phyloP scores from a whole-genome alignment of 2,797 vertebrate species.

The Rhynchonycteris naso region DNA sequence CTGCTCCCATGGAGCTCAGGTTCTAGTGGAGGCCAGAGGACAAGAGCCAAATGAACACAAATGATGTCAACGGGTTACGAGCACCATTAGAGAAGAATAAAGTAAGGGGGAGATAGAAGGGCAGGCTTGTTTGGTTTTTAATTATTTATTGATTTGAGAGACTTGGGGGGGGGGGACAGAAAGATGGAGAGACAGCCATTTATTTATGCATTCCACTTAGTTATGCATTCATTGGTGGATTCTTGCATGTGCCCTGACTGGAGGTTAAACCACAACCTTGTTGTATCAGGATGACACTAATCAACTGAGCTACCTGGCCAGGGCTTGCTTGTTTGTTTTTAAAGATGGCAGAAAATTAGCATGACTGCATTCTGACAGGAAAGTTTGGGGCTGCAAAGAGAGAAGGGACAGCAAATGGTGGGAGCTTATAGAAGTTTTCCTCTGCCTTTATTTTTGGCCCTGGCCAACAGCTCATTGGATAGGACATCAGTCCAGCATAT shows the following conservation, averaged over 20 bases:
- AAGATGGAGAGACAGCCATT: neutral
- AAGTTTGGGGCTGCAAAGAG: too few species aligned
- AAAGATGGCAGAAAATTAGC: neutral
- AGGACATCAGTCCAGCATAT: too few species aligned
- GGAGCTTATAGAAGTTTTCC: too few species aligned
- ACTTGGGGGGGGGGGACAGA: too few species aligned
- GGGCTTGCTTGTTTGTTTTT: neutral
- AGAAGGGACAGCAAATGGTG: neutral
- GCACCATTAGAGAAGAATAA: neutral
- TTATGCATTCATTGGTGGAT: too few species aligned
- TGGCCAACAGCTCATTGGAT: too few species aligned
- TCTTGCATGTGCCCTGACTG: too few species aligned
- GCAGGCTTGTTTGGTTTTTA: neutral
- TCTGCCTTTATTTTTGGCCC: neutral
- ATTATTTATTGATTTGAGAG: too few species aligned
- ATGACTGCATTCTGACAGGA: neutral
- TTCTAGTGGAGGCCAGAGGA: neutral
- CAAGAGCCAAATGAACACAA: neutral
- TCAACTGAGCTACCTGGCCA: too few species aligned
- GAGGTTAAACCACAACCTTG: too few species aligned
- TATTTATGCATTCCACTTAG: too few species aligned
- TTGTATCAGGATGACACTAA: too few species aligned
- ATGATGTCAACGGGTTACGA: neutral
- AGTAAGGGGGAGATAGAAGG: neutral
- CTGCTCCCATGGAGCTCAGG: neutral